Conservation (phyloP, 1,140 invertebrate species). For the Lanistes nyassanus region DNA sequence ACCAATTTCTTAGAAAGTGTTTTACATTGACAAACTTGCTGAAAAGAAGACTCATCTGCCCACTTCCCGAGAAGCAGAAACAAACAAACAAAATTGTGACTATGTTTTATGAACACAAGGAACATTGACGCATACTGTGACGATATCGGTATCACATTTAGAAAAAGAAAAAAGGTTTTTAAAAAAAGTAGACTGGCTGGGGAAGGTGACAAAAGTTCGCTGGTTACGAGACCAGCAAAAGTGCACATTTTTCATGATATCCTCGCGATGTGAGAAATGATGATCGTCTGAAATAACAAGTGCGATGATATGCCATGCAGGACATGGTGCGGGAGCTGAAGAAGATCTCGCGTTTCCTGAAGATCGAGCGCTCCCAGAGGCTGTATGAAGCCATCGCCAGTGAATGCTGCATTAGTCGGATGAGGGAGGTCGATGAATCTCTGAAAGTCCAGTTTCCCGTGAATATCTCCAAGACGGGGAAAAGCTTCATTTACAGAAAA, state of each 20-base stretch:
- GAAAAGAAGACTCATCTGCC: too few species aligned
- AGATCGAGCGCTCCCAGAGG: slow-evolving; percentile 21
- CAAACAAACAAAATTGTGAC: too few species aligned
- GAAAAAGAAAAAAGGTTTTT: neutral
- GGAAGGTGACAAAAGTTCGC: neutral
- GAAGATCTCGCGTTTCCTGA: slow-evolving; percentile 37
- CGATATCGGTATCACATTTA: too few species aligned
- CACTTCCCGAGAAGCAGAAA: too few species aligned
- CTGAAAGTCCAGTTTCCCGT: slow-evolving; percentile 25
- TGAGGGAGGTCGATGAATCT: slow-evolving; percentile 40
- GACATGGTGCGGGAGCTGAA: slow-evolving; percentile 28
- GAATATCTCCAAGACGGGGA: slow-evolving; percentile 20
- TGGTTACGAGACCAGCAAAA: too few species aligned
- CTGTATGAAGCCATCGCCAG: slow-evolving; percentile 33
- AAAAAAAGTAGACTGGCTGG: neutral
- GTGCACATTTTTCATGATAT: too few species aligned
- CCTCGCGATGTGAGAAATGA: too few species aligned
- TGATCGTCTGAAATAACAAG: neutral
- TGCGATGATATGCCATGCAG: slow-evolving; percentile 6
- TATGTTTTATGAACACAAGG: too few species aligned
- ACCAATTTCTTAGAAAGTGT: too few species aligned
- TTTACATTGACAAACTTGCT: too few species aligned
- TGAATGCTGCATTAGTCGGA: slow-evolving; percentile 40
- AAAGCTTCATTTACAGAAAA: slow-evolving; percentile 25
- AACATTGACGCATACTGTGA: too few species aligned